These are phyloP conservation scores for Eurosta solidaginis DNA, from an alignment of 1,140 invertebrate species.

Conservation along the genomic window DNA sequence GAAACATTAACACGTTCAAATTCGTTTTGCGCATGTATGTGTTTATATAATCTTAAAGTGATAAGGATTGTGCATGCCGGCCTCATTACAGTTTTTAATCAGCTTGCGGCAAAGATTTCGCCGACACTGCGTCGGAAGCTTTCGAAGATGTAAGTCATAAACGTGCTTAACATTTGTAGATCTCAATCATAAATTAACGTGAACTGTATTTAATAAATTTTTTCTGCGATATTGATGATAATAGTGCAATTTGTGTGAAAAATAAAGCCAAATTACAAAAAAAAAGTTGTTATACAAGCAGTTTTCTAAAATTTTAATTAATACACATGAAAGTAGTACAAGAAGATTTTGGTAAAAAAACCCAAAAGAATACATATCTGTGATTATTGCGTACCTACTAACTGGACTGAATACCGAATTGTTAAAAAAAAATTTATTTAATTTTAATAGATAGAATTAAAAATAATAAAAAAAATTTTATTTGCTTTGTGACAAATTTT, in stretches of 20 bases:
- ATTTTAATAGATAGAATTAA: too few species aligned
- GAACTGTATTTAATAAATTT: neutral
- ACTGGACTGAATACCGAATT: too few species aligned
- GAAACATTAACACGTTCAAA: too few species aligned
- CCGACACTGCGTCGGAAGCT: constrained; percentile 10
- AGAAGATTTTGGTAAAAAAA: neutral
- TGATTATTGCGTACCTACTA: constrained; percentile 23
- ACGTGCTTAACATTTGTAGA: neutral
- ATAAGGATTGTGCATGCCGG: neutral
- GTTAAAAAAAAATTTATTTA: too few species aligned
- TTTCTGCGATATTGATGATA: neutral
- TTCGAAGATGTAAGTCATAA: constrained; percentile 20
- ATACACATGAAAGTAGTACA: neutral
- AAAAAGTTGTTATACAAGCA: neutral
- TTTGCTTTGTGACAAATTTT: too few species aligned
- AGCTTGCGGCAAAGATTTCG: neutral
- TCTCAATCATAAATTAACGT: constrained; percentile 15
- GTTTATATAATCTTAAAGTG: too few species aligned
- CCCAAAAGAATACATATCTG: neutral
- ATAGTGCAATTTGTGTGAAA: neutral
- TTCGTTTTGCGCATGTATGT: too few species aligned
- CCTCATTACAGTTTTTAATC: neutral
- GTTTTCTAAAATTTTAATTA: neutral
- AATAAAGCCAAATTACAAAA: neutral
- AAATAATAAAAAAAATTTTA: too few species aligned